A percentile compares a stretch with the other conserved stretches of the same genome.
Conservation (phyloP, 2,113 vertebrate genomes). For the Eidolon helvum region DNA sequence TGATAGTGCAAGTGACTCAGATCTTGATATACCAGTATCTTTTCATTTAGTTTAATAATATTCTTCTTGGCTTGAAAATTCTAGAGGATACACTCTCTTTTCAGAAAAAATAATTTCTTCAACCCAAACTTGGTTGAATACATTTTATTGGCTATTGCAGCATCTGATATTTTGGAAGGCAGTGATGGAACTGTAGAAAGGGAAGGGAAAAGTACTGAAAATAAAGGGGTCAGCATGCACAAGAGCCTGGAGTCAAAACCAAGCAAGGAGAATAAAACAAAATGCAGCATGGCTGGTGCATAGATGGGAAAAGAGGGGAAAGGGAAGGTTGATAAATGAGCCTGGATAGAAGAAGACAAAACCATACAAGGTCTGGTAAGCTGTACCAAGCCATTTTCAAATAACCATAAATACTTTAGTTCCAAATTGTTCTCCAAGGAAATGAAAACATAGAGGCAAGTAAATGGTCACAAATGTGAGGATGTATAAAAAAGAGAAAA, state of each 20-base stretch:
- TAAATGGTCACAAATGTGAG: background rate
- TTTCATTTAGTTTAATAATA: conserved; percentile 32
- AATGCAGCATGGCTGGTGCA: background rate
- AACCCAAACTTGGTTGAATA: background rate
- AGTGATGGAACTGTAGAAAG: background rate
- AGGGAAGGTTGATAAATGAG: background rate
- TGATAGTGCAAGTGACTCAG: background rate
- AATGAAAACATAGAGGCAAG: background rate
- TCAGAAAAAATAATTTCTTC: background rate
- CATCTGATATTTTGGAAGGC: background rate
- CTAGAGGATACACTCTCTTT: background rate
- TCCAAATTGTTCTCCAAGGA: background rate
- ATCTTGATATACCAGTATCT: background rate
- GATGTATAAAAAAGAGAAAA: background rate
- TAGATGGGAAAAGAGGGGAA: rapidly evolving
- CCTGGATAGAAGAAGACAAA: background rate
- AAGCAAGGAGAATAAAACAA: background rate
- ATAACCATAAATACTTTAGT: background rate
- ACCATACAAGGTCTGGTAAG: background rate
- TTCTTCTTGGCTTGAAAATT: background rate
- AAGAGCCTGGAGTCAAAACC: background rate
- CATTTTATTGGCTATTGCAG: background rate
- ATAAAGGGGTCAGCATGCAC: background rate
- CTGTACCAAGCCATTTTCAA: background rate
- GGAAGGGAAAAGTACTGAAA: background rate